Conservation (phyloP, 2,888 invertebrate species). For the Dicyrtoma fusca region DNA sequence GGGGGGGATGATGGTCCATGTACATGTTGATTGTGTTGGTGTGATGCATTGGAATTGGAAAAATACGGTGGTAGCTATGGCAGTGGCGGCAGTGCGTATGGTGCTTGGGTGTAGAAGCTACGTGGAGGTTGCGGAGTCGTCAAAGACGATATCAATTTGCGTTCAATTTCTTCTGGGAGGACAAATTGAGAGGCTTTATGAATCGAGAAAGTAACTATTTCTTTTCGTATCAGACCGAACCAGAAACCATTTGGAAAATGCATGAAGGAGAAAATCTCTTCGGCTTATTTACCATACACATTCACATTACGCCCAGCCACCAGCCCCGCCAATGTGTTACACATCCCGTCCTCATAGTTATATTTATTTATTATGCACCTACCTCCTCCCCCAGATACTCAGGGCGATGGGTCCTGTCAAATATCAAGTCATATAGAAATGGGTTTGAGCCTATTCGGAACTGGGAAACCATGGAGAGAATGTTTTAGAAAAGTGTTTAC, state of each 20-base stretch:
- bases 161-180: slow-evolving; percentile 50
- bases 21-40: background rate
- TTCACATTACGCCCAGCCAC: slow-evolving; percentile 15
- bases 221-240: slow-evolving; percentile 39
- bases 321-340: too few species aligned
- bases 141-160: slow-evolving; percentile 50
- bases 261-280: slow-evolving; percentile 41
- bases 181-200: slow-evolving; percentile 48
- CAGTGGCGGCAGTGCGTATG: slow-evolving; percentile 1
- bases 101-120: background rate
- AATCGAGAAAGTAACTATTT: slow-evolving; percentile 40
- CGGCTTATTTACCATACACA: slow-evolving; percentile 45
- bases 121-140: background rate
- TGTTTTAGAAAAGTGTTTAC: too few species aligned
- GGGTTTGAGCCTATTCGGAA: too few species aligned
- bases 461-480: too few species aligned
- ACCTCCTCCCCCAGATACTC: too few species aligned
- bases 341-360: too few species aligned
- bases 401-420: too few species aligned
- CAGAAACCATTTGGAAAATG: slow-evolving; percentile 45
- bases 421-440: too few species aligned
- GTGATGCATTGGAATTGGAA: slow-evolving; percentile 2
- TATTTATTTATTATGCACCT: too few species aligned
- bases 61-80: too few species aligned
- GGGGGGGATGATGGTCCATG: background rate